Evolutionary conservation across 1,140 invertebrate species (phyloP).

Genomic region (Campoletis sonorensis): DNA sequence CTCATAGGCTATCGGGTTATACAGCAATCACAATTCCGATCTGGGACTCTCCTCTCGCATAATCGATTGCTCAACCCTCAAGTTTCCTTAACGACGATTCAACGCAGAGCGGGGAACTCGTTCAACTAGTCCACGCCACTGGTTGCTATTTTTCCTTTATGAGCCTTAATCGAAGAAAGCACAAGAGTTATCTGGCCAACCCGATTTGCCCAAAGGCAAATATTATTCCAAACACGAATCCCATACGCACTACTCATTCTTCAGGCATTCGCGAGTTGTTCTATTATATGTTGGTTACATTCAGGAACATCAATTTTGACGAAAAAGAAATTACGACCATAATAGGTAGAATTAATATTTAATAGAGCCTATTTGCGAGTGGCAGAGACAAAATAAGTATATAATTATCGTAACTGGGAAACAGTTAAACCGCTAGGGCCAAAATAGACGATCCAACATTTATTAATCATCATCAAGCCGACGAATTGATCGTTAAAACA

Average conservation of each 20-base stretch:
- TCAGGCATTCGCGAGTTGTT: not conserved
- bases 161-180: not conserved
- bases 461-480: no score
- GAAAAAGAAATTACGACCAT: no score
- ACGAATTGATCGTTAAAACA: no score
- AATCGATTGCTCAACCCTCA: conserved; percentile 38
- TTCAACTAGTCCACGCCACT: not conserved
- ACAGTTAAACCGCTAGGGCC: no score
- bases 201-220: not conserved
- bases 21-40: conserved; percentile 10
- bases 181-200: not conserved
- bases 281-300: no score
- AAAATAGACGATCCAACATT: no score
- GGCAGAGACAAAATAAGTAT: no score
- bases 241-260: not conserved
- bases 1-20: not conserved
- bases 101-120: conserved; percentile 21
- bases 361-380: no score
- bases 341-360: no score
- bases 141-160: not conserved
- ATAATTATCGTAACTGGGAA: no score
- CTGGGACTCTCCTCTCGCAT: conserved; percentile 8
- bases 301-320: no score
- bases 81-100: conserved; percentile 33
- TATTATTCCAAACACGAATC: not conserved